Base-by-base conservation (phyloP, 2,888 invertebrate genomes). In the Eupeodes luniger region DNA sequence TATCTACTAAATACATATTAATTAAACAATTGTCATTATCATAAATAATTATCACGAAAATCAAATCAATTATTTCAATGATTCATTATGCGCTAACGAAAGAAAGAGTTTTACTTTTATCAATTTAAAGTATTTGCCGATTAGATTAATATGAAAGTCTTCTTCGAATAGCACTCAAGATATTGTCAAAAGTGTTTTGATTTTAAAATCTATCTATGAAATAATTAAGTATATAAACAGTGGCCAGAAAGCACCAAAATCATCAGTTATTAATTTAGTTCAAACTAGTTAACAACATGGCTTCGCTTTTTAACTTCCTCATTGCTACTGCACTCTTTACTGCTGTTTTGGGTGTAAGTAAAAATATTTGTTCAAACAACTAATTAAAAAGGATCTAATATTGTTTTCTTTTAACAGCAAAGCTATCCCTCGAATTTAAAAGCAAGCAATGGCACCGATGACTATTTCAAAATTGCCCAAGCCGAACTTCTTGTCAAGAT, bases 401-500 rank as follows among this genome's bases (percentile, higher is more conserved):
- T 57, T 5, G 11, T 12, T 27, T 27, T 5, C 10, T 55, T 53
- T 19, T 19, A 1, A 4, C 16, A 59, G 59, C 59, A 59, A 59
- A n/a, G 34, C 14, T n/a, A 36, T 14, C 10, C 9, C 7, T 6
- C 4, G 1, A 14, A 72, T n/a, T 1, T 0, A 9, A 59, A 16
- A 14, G 83, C 66, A 4, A 44, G 66, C 6, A 78, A 16, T 49
- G 40, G 74, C 5, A 5, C 74, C 11, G 9, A 67, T 7, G 79
- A 84, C 27, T 85, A 81, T 34, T 47, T 76, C 4, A 36, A 1
- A 5, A 19, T 85, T 14, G n/a, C 59, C 0, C 80, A 85, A 14
- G 70, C 69, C 34, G 70, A 81, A 19, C 51, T 81, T 1, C 55
- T 76, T 11, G 1, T 76, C n/a, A 14, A 76, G 16, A 53, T 80